Evolutionary conservation across 2,113 vertebrate species (phyloP).

Genomic region (Rhegmatorhina hoffmannsi): DNA sequence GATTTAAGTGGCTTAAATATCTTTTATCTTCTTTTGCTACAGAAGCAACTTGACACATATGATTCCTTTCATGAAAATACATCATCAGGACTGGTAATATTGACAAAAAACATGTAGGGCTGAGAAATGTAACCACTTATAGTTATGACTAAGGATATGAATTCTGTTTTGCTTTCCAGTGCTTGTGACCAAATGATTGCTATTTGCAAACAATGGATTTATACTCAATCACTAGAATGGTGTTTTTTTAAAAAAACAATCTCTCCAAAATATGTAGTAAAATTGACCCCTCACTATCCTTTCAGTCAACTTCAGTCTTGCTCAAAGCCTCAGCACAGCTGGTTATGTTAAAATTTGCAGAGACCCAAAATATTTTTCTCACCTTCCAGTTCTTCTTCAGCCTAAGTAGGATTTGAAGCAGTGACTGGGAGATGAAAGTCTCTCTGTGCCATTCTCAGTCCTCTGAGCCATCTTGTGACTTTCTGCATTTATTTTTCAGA

Average conservation of each 20-base stretch:
- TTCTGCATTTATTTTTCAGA: slow-evolving; percentile 50
- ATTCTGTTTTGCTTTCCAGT: not conserved
- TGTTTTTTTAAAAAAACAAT: not conserved
- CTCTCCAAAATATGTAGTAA: not conserved
- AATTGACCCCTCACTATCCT: not conserved
- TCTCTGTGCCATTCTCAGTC: not conserved
- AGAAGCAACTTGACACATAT: not conserved
- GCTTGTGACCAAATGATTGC: not conserved
- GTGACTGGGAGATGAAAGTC: not conserved
- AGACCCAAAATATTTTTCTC: not conserved
- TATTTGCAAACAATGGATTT: not conserved
- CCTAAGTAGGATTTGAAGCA: not conserved
- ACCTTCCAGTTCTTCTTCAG: not conserved
- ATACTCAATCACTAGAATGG: not conserved
- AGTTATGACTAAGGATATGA: not conserved
- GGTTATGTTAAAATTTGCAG: not conserved
- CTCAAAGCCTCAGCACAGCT: not conserved
- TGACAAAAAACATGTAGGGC: not conserved
- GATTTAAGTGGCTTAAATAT: not conserved
- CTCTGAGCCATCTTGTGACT: not conserved
- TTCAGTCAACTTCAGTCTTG: not conserved
- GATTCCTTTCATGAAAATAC: not conserved
- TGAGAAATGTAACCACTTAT: not conserved
- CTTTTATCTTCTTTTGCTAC: not conserved
- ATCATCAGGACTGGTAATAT: not conserved